phyloP scores from a whole-genome alignment of 2,113 vertebrate species.

The Leucosticte australis region DNA sequence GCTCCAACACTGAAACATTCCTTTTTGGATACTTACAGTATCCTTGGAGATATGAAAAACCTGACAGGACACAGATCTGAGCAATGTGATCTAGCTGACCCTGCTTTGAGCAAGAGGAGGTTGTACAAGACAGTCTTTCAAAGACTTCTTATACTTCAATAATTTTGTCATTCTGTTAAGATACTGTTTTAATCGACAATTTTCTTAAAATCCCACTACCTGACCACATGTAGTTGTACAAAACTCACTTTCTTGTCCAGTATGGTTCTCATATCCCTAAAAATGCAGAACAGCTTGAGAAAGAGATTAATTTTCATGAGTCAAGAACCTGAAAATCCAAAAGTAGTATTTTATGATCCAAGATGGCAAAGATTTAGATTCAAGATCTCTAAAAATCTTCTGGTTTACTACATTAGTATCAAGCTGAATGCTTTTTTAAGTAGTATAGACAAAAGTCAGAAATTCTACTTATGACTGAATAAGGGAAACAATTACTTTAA shows the following conservation, averaged over 20 bases:
- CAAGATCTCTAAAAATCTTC: background rate
- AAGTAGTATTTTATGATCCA: background rate
- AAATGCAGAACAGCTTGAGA: background rate
- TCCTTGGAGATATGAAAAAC: background rate
- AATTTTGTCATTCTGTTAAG: background rate
- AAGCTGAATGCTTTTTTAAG: background rate
- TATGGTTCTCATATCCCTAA: background rate
- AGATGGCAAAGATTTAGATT: background rate
- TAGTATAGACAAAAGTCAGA: background rate
- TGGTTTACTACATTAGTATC: background rate
- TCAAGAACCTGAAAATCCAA: background rate
- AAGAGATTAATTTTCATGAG: background rate
- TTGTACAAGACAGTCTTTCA: background rate
- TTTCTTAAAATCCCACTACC: background rate
- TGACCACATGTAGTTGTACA: background rate
- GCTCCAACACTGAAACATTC: background rate
- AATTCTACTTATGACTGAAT: background rate
- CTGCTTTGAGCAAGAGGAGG: accelerated
- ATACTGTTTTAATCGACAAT: background rate
- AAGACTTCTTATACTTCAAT: background rate
- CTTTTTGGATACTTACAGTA: background rate
- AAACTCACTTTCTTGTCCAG: background rate
- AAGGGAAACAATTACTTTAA: background rate
- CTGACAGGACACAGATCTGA: background rate
- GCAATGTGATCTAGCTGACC: background rate